Evolutionary conservation across 1,140 invertebrate genomes (phyloP), one percentile per base, ranked within the genome.

Genomic region (Acromyrmex charruanus): DNA sequence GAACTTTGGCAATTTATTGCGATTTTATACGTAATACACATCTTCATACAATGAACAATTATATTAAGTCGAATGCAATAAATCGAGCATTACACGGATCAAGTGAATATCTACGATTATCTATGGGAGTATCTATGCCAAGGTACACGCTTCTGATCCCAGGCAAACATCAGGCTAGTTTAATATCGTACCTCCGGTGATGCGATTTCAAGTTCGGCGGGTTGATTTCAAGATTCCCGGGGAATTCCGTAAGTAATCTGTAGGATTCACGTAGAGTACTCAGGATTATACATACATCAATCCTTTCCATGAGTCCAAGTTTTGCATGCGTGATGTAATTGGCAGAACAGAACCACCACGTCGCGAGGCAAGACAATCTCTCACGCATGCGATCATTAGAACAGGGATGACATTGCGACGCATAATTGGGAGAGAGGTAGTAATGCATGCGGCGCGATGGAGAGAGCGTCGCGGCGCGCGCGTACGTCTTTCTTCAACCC

Each of bases 401-500:
- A n/a, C 31, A 25, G 51, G 14, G 0, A 14, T n/a, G 55, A 6
- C 18, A 9, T 5, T 51, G 39, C 53, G 25, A 51, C 55, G 39
- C 10, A 49, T 75, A 74, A 84, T n/a, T 74, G 39, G 10, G 18
- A 49, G n/a, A 9, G 5, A 14, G n/a, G 31, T 75, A 12, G 53
- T 89, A 90, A 90, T 89, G 77, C 53, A 87, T 89, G 59, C 84
- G 66, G 31, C 58, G 51, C 59, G 68, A 39, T 12, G 53, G 28
- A 28, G 77, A 18, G 31, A 25, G 39, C 16, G 39, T 10, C 39
- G 39, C 39, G 39, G 10, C 39, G 39, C 39, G 49, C 87, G 55
- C 66, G 66, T 58, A 49, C 55, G 14, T 74, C 80, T 84, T 82
- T 84, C 80, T 71, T 86, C 79, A 28, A 21, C 71, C 58, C 68